A percentile compares a stretch with the other conserved stretches of the same genome.
Conservation (phyloP, 2,113 vertebrate genomes). For the Perca fluviatilis region DNA sequence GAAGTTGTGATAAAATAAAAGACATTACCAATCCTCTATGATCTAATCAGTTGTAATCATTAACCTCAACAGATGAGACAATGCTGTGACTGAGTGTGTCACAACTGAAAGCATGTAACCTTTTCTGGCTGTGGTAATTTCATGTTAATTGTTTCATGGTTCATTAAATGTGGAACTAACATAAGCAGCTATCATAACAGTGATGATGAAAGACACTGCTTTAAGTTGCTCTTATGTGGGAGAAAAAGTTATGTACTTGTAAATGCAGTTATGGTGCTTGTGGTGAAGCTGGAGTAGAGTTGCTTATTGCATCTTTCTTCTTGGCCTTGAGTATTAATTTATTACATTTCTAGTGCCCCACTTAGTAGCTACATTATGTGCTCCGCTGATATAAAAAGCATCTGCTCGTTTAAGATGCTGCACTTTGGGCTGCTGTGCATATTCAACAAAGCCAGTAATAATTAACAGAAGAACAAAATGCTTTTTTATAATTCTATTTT, state of each 20-base stretch:
- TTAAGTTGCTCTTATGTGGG: slow-evolving; percentile 41
- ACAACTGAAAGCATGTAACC: slow-evolving; percentile 56
- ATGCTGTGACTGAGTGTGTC: slow-evolving; percentile 56
- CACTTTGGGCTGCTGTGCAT: slow-evolving; percentile 54
- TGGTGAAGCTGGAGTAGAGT: slow-evolving; percentile 31
- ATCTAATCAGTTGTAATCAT: slow-evolving; percentile 66
- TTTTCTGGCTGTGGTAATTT: slow-evolving; percentile 66
- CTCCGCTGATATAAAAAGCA: slow-evolving; percentile 32
- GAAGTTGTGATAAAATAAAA: slow-evolving; percentile 11
- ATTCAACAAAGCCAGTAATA: slow-evolving; percentile 62
- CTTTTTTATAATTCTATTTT: slow-evolving; percentile 80
- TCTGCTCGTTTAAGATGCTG: slow-evolving; percentile 38
- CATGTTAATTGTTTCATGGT: slow-evolving; percentile 66
- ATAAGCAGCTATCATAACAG: slow-evolving; percentile 55
- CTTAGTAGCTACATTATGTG: slow-evolving; percentile 51
- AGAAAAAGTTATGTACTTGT: slow-evolving; percentile 17
- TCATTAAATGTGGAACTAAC: slow-evolving; percentile 69
- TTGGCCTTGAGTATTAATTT: slow-evolving; percentile 65
- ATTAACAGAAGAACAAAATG: slow-evolving; percentile 73
- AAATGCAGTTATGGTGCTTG: slow-evolving; percentile 26
- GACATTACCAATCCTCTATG: slow-evolving; percentile 26
- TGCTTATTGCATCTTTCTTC: slow-evolving; percentile 44
- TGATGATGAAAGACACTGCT: slow-evolving; percentile 63
- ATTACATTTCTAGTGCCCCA: slow-evolving; percentile 70
- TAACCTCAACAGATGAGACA: slow-evolving; percentile 65